Conservation (phyloP, 2,113 vertebrate species). For the Heterotilapia buettikoferi region DNA sequence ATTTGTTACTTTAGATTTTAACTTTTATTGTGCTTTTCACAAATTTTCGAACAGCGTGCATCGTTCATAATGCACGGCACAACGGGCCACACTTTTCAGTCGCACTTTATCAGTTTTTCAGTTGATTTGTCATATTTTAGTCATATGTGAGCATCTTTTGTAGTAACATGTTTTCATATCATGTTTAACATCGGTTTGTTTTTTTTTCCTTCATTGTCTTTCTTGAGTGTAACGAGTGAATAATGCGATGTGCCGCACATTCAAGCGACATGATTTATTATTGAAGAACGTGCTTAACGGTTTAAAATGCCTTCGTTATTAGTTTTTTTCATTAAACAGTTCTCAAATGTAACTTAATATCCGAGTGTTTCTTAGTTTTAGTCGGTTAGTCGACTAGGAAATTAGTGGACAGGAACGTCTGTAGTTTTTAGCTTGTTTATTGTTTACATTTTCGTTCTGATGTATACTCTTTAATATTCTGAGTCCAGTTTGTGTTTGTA, state of each 20-base stretch:
- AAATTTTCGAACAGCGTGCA: fast-evolving
- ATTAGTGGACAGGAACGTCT: background rate
- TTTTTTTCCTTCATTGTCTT: fast-evolving
- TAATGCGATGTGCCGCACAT: fast-evolving
- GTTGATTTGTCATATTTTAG: background rate
- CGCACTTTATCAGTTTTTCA: fast-evolving
- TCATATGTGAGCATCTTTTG: background rate
- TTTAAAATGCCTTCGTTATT: background rate
- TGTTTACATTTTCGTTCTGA: fast-evolving
- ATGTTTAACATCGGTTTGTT: background rate
- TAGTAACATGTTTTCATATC: fast-evolving
- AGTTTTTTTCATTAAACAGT: background rate
- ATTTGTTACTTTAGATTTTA: background rate
- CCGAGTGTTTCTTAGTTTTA: background rate
- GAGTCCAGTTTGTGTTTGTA: background rate
- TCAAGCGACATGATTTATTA: fast-evolving
- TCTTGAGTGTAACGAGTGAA: background rate
- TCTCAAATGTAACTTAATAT: background rate
- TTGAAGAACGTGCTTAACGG: fast-evolving
- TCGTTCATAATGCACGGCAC: fast-evolving
- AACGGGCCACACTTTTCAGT: background rate
- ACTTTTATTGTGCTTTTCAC: background rate
- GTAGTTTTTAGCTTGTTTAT: background rate
- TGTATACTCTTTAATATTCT: background rate
- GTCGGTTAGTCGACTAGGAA: fast-evolving